Conservation (phyloP, 2,888 invertebrate genomes). For the Cephus sareptanus region DNA sequence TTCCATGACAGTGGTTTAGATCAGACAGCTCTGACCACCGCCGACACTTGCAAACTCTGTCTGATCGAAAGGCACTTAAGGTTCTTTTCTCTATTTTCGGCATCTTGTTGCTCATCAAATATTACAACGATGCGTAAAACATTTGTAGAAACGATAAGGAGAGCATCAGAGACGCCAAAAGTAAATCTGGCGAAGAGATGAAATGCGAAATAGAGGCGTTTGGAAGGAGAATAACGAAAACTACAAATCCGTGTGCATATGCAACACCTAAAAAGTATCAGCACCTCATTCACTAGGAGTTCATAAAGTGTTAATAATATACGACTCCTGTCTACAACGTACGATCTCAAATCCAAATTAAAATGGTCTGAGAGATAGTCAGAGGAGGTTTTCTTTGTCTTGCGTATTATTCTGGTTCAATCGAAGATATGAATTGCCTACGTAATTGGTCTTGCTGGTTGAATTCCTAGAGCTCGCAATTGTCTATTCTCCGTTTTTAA, state of each 20-base stretch:
- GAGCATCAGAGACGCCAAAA: not conserved
- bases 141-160: not conserved
- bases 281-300: not conserved
- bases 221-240: constrained; percentile 30
- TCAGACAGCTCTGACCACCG: constrained; percentile 34
- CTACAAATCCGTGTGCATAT: constrained; percentile 10
- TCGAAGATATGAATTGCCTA: not conserved
- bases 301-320: not conserved
- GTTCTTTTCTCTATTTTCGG: constrained; percentile 3
- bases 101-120: not conserved
- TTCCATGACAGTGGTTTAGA: constrained; percentile 43
- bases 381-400: not conserved
- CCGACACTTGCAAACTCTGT: constrained; percentile 31
- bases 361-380: not conserved
- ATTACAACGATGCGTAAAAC: not conserved
- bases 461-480: not conserved
- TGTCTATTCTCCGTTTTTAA: not conserved
- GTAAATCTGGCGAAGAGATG: constrained; percentile 33
- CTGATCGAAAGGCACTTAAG: not conserved
- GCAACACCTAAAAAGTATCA: constrained; percentile 11
- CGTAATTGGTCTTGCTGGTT: not conserved
- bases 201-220: constrained; percentile 41
- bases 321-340: not conserved
- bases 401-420: not conserved
- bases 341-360: not conserved